phyloP scores from a whole-genome alignment of 2,888 invertebrate genomes.

The Drosophila quinaria region DNA sequence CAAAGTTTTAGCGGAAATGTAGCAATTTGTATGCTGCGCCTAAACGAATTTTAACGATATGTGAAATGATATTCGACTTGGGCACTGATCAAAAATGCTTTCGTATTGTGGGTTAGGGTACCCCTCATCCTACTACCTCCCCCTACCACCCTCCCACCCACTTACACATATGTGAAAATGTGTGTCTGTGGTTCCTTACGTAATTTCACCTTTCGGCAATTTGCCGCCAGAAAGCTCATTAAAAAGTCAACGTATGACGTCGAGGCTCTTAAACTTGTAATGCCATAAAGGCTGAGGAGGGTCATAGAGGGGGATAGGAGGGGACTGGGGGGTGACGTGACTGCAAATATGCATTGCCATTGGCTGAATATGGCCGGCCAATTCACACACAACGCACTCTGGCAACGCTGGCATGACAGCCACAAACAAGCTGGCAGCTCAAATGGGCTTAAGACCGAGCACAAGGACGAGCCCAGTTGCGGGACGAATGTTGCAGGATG shows the following conservation, averaged over 20 bases:
- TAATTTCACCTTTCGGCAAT: slow-evolving; percentile 72
- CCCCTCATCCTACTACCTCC: background rate
- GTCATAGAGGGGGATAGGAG: background rate
- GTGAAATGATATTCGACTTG: slow-evolving; percentile 81
- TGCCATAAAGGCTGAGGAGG: slow-evolving; percentile 34
- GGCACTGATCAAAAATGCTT: slow-evolving; percentile 74
- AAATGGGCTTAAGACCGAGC: slow-evolving; percentile 57
- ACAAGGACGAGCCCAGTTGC: slow-evolving; percentile 36
- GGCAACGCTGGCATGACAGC: slow-evolving; percentile 45
- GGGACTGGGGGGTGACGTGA: slow-evolving; percentile 18
- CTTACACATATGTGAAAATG: background rate
- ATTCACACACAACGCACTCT: slow-evolving; percentile 50
- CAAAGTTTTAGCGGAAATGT: slow-evolving; percentile 73
- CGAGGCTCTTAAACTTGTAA: slow-evolving; percentile 70
- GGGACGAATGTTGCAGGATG: slow-evolving; percentile 47
- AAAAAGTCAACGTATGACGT: slow-evolving; percentile 77
- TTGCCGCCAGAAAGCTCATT: slow-evolving; percentile 76
- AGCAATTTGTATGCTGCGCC: slow-evolving; percentile 83
- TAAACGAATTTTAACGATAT: slow-evolving; percentile 84
- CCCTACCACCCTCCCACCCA: background rate
- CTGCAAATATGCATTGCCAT: slow-evolving; percentile 43
- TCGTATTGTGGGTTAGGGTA: slow-evolving; percentile 27
- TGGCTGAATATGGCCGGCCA: slow-evolving; percentile 51
- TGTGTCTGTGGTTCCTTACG: slow-evolving; percentile 33
- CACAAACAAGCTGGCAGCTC: slow-evolving; percentile 67